These are phyloP conservation scores for Astropecten irregularis DNA, from an alignment of 53 echinoderm and acorn worm species.

Conservation along the genomic window DNA sequence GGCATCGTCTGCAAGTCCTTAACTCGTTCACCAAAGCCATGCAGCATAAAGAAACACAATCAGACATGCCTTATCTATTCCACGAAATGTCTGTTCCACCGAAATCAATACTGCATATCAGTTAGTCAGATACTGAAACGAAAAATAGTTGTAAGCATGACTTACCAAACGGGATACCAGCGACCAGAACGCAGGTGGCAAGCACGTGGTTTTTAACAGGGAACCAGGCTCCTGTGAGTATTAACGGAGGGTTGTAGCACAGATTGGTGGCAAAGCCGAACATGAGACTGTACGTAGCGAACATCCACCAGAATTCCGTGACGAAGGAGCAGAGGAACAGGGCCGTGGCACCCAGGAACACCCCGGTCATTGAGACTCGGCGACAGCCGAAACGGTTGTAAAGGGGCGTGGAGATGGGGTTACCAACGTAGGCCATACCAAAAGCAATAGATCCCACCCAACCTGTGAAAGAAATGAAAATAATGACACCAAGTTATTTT, in stretches of 20 bases:
- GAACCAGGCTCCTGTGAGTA: slow-evolving; percentile 93
- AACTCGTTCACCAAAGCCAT: too few species aligned
- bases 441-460: slow-evolving; percentile 98
- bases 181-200: slow-evolving; percentile 84
- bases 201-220: slow-evolving; percentile 84
- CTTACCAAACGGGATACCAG: slow-evolving; percentile 98
- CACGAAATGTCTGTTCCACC: too few species aligned
- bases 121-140: too few species aligned
- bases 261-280: slow-evolving; percentile 94
- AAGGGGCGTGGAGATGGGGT: slow-evolving; percentile 89
- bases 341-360: slow-evolving; percentile 70
- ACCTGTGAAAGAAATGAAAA: slow-evolving; percentile 47
- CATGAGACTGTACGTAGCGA: slow-evolving; percentile 88
- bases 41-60: too few species aligned
- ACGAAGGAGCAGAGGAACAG: slow-evolving; percentile 88
- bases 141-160: too few species aligned
- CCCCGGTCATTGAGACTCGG: slow-evolving; percentile 71
- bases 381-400: slow-evolving; percentile 83
- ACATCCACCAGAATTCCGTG: slow-evolving; percentile 78
- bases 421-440: slow-evolving; percentile 90
- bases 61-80: too few species aligned
- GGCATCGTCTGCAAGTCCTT: too few species aligned
- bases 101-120: too few species aligned
- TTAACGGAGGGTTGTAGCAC: slow-evolving; percentile 87
- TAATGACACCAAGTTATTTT: neutral